Evolutionary conservation across 2,888 invertebrate species (phyloP), one percentile per base, ranked within the genome.

Genomic region (Omphaloscelis lunosa): DNA sequence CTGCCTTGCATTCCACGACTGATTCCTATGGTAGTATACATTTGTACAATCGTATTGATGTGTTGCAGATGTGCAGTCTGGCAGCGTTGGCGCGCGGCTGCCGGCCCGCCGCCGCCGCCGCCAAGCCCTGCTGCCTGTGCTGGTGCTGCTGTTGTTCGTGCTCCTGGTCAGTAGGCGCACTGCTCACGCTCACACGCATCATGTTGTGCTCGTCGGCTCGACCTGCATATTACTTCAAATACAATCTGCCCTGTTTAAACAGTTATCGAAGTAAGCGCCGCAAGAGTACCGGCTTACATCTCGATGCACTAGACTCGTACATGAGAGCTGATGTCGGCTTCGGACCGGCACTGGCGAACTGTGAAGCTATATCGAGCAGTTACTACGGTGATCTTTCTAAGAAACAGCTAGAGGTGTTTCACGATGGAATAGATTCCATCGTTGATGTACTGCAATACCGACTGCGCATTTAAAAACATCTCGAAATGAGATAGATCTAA

Each of bases 61-160:
- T 87, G 89, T 92, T 93, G 78, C 94, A 96, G 96, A 96, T 96
- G 96, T 96, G 96, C 96, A 96, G 96, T 93, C 94, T 96, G 95
- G 94, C 95, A 84, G 95, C 95, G 93, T 91, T 95, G 96, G 96
- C 94, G 96, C 97, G 96, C 94, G 96, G 95, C 94, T 96, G 94
- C 97, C 93, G 96, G 95, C 93, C 96, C 96, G 91, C 96, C 96
- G 93, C 96, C 95, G 89, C 89, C 90, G 90, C 89, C 91, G 92
- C 90, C 89, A 94, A 97, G 97, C 95, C 97, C 95, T 96, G 97
- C 97, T 96, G 97, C 94, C 97, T 97, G 89, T 97, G 97, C 91
- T 97, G 97, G 94, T 97, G 97, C 95, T 97, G 97, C 95, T 97
- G 97, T 93, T 97, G 97, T 93, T 97, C 97, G 90, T 97, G 97